Evolutionary conservation across 2,797 vertebrate species (phyloP).

Genomic region (Caiman crocodilus): DNA sequence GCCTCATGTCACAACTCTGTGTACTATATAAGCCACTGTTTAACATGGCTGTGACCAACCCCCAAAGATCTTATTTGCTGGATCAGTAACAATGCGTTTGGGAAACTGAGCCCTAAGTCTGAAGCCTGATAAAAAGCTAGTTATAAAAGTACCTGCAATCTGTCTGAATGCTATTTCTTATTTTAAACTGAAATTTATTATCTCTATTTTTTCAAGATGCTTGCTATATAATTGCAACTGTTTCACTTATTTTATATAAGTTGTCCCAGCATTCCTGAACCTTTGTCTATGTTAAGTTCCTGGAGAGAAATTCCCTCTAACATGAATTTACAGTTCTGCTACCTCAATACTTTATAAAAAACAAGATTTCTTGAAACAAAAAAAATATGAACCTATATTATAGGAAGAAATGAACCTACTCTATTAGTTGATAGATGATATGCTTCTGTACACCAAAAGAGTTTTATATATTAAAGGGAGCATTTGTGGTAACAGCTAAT

Average conservation of each 20-base stretch:
- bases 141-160: not conserved
- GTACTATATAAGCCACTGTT: not conserved
- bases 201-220: not conserved
- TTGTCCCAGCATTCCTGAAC: not conserved
- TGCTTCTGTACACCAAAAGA: not conserved
- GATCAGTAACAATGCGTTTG: not conserved
- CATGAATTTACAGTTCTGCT: not conserved
- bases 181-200: not conserved
- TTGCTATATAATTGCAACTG: not conserved
- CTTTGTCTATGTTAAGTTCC: not conserved
- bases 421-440: not conserved
- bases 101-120: not conserved
- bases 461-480: not conserved
- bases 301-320: not conserved
- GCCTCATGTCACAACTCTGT: not conserved
- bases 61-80: not conserved
- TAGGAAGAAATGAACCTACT: not conserved
- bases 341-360: not conserved
- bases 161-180: not conserved
- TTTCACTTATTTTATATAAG: not conserved
- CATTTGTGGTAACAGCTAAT: not conserved
- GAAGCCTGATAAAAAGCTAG: not conserved
- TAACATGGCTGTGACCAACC: not conserved
- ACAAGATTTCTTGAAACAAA: not conserved
- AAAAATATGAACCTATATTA: not conserved